Conservation (phyloP, 2,888 invertebrate genomes). For the Cremastobaeus sp. region DNA sequence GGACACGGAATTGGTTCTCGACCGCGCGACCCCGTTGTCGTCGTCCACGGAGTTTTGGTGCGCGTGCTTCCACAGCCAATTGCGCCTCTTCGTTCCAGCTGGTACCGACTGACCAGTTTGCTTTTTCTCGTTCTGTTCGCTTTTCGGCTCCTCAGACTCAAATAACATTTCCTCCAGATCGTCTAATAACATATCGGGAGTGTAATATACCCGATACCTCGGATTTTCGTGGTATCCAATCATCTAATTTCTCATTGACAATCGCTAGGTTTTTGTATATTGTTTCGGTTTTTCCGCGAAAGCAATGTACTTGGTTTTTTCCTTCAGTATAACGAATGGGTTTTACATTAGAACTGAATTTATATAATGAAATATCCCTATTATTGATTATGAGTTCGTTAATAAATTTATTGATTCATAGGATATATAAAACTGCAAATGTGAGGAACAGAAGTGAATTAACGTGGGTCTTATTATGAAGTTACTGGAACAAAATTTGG, state of each 20-base stretch:
- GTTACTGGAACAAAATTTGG: no score
- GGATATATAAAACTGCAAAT: no score
- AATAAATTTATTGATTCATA: no score
- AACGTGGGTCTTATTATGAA: no score
- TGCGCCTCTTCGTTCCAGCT: conserved; percentile 67
- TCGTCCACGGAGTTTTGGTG: conserved; percentile 71
- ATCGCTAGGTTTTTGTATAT: not conserved
- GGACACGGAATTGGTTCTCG: conserved; percentile 62
- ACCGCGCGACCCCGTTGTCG: conserved; percentile 63
- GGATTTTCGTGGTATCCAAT: not conserved
- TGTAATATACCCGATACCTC: conserved; percentile 27
- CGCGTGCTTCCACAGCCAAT: conserved; percentile 73
- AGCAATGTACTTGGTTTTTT: no score
- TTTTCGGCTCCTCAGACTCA: conserved; percentile 67
- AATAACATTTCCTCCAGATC: conserved; percentile 78
- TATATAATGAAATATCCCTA: no score
- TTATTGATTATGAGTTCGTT: no score
- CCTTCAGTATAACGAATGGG: no score
- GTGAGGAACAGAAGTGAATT: no score
- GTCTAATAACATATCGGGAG: conserved; percentile 71
- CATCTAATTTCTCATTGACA: not conserved
- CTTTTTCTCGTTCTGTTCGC: conserved; percentile 64
- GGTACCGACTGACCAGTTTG: conserved; percentile 59
- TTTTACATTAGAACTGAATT: no score
- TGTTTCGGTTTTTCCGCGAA: no score